Conservation (phyloP, 2,888 invertebrate genomes). For the Empis stercorea region DNA sequence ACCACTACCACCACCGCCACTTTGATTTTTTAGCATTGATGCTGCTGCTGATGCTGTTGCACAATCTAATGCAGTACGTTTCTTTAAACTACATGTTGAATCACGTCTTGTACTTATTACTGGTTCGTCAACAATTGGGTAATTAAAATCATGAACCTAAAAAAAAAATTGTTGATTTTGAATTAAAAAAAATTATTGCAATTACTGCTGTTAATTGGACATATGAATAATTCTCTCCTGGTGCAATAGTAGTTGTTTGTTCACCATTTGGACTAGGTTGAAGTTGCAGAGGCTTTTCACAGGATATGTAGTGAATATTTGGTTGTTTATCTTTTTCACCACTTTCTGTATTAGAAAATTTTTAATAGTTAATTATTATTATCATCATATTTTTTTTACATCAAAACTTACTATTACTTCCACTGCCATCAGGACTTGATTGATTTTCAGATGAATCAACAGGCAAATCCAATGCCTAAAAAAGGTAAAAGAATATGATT, state of each 20-base stretch:
- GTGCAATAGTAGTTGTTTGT: conserved; percentile 25
- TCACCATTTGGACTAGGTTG: conserved; percentile 17
- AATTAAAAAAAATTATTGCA: conserved; percentile 3
- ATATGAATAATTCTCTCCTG: conserved; percentile 64
- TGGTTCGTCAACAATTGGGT: conserved; percentile 46
- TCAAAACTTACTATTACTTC: conserved; percentile 34
- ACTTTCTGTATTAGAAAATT: conserved; percentile 32
- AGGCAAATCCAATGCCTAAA: conserved; percentile 78
- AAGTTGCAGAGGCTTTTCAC: conserved; percentile 28
- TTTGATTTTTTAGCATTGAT: conserved; percentile 22
- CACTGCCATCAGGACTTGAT: conserved; percentile 52
- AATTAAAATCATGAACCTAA: conserved; percentile 72
- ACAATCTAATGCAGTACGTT: conserved; percentile 44
- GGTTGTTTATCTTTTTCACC: conserved; percentile 27
- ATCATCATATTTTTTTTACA: neutral
- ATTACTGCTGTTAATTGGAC: conserved; percentile 63
- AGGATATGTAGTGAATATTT: conserved; percentile 47
- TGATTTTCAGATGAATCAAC: conserved; percentile 66
- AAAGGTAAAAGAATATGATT: neutral
- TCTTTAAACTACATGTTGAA: conserved; percentile 51
- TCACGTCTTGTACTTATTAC: conserved; percentile 37
- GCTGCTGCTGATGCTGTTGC: conserved; percentile 33
- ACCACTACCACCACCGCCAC: conserved; percentile 10
- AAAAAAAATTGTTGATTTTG: conserved; percentile 1
- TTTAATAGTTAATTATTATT: neutral